A percentile compares a stretch with the other conserved stretches of the same genome.
These are phyloP conservation scores for Muraenolepis orangiensis DNA, from an alignment of 2,797 vertebrate genomes.

Conservation along the genomic window DNA sequence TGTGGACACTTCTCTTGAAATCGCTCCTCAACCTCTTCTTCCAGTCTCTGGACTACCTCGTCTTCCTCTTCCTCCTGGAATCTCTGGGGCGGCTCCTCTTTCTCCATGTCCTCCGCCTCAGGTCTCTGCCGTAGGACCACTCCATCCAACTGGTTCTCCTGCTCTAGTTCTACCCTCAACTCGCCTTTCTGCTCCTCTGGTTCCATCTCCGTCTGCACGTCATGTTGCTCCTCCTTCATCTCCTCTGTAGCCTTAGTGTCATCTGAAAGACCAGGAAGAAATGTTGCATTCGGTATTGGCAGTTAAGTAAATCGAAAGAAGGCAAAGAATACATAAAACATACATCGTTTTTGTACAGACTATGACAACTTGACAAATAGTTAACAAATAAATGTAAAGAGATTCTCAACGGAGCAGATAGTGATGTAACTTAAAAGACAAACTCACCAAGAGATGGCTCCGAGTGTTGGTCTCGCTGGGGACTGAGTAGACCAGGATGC, in stretches of 20 bases:
- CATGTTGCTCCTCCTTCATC: background rate
- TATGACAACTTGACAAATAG: background rate
- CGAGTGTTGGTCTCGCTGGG: background rate
- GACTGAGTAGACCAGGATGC: background rate
- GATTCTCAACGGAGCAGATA: background rate
- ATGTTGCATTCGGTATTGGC: background rate
- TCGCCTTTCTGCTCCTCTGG: background rate
- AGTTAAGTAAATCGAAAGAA: background rate
- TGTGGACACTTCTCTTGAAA: background rate
- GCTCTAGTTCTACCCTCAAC: background rate
- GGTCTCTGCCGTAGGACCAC: background rate
- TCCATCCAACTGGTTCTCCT: background rate
- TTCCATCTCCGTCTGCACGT: background rate
- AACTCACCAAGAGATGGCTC: slow-evolving; percentile 36
- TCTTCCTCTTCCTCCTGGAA: background rate
- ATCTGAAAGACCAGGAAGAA: slow-evolving; percentile 21
- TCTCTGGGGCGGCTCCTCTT: background rate
- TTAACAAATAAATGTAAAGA: background rate
- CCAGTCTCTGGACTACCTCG: background rate
- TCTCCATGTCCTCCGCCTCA: background rate
- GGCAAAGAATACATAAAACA: background rate
- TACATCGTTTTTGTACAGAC: background rate
- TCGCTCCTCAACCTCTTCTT: background rate
- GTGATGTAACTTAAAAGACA: background rate
- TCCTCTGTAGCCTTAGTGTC: background rate